Base-by-base conservation (phyloP, 2,113 vertebrate genomes). In the Protobothrops flavoviridis region DNA sequence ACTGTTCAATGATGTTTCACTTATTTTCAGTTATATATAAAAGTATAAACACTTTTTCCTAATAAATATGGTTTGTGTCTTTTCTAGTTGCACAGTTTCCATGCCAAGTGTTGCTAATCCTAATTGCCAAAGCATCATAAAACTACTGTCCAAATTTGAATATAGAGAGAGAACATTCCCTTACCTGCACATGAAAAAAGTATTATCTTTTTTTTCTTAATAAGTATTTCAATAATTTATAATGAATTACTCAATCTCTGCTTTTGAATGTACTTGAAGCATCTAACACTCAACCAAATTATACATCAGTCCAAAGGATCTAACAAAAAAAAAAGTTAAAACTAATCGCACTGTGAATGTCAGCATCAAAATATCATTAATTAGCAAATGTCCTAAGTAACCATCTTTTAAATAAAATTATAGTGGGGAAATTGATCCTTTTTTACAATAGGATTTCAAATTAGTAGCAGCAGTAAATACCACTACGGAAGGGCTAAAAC, bases 11-110 rank as follows among this genome's bases (percentile, higher is more conserved):
- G 29, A 91, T 95, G 92, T 85, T 95, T 96, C 95, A 96, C 94
- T 90, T 94, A 90, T 95, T 95, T 56, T 94, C 87, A 94, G 1
- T 85, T 88, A 33, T 88, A 55, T 96, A 95, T 92, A 94, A 69
- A 69, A 69, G 10, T 95, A 94, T 86, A 90, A 55, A 50, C 95
- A 92, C 6, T 81, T 81, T 97, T 96, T 24, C 97, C 97, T 97
- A 97, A 97, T 97, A 97, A 97, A 96, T 89, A 94, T 96, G 95
- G 59, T 26, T 90, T 87, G n/a, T 87, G 48, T 85, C 85, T 93
- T 61, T 90, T 17, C 24, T 43, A 45, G 50, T 3, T 89, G 52
- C 43, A 52, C 52, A 61, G 85, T 89, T 81, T 50, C 39, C 15
- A 85, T 43, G 55, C 43, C 29, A 90, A 26, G 17, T 85, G 64